Conservation (phyloP, 2,113 vertebrate species). For the Calyptomena viridis region DNA sequence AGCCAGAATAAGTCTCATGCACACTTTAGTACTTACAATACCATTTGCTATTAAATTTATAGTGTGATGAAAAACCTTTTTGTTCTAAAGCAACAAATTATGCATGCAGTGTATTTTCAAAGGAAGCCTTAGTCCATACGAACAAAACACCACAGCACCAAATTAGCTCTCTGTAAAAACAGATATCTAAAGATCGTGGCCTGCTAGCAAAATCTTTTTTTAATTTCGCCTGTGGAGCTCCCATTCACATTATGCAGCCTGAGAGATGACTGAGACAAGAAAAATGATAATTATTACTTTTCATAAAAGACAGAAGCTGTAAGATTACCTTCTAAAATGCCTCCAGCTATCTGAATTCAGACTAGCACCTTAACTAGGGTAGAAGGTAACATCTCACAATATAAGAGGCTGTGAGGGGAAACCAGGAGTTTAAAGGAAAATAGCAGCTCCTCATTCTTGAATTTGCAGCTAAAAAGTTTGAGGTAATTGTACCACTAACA, state of each 20-base stretch:
- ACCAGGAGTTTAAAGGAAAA: neutral
- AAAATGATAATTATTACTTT: conserved; percentile 17
- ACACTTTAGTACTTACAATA: neutral
- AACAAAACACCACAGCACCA: neutral
- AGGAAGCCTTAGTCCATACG: neutral
- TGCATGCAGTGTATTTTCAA: neutral
- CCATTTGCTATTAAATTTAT: neutral
- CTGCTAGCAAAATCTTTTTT: neutral
- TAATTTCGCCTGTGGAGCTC: neutral
- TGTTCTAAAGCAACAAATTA: neutral
- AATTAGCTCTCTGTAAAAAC: neutral
- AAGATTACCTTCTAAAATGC: conserved; percentile 19
- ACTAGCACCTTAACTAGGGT: neutral
- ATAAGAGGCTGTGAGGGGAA: neutral
- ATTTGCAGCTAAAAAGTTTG: conserved; percentile 19
- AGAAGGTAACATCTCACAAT: neutral
- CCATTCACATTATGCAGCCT: neutral
- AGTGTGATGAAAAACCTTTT: neutral
- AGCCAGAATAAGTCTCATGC: neutral
- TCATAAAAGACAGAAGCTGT: conserved; percentile 7
- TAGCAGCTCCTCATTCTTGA: neutral
- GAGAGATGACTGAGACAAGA: neutral
- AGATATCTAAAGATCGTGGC: neutral
- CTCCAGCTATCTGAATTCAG: neutral
- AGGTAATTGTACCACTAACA: conserved; percentile 22